Evolutionary conservation across 2,888 invertebrate species (phyloP).

Genomic region (Cantharis flavilabris): DNA sequence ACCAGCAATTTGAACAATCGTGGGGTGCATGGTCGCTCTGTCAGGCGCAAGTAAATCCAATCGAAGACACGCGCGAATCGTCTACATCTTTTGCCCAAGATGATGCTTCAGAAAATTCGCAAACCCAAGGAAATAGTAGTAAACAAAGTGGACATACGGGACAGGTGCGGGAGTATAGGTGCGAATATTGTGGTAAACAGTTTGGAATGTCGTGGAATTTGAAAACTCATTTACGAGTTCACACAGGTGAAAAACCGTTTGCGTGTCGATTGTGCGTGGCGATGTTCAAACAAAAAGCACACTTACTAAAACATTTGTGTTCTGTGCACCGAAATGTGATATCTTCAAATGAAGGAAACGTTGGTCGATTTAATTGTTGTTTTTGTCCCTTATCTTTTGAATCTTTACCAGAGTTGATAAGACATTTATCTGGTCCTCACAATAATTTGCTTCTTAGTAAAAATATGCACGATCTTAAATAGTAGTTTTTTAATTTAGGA

Average conservation of each 20-base stretch:
- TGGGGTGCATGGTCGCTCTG: slow-evolving; percentile 71
- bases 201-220: slow-evolving; percentile 93
- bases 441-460: slow-evolving; percentile 86
- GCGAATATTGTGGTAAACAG: slow-evolving; percentile 88
- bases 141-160: slow-evolving; percentile 58
- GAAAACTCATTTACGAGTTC: slow-evolving; percentile 85
- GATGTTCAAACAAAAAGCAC: slow-evolving; percentile 91
- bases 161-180: slow-evolving; percentile 83
- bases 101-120: slow-evolving; percentile 55
- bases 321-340: slow-evolving; percentile 89
- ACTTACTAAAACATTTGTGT: slow-evolving; percentile 84
- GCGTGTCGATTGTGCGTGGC: slow-evolving; percentile 87
- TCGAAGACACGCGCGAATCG: slow-evolving; percentile 40
- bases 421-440: slow-evolving; percentile 86
- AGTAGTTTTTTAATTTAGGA: slow-evolving; percentile 21
- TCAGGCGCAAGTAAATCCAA: slow-evolving; percentile 66
- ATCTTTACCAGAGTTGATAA: slow-evolving; percentile 82
- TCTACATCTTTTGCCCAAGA: slow-evolving; percentile 49
- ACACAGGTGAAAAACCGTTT: slow-evolving; percentile 88
- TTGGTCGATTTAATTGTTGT: slow-evolving; percentile 81
- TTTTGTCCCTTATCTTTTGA: slow-evolving; percentile 87
- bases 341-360: slow-evolving; percentile 78
- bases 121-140: slow-evolving; percentile 55
- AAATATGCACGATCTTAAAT: slow-evolving; percentile 75
- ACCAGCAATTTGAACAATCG: slow-evolving; percentile 56